These are phyloP conservation scores for Octodon degus DNA, from an alignment of 2,113 vertebrate species.

Conservation along the genomic window DNA sequence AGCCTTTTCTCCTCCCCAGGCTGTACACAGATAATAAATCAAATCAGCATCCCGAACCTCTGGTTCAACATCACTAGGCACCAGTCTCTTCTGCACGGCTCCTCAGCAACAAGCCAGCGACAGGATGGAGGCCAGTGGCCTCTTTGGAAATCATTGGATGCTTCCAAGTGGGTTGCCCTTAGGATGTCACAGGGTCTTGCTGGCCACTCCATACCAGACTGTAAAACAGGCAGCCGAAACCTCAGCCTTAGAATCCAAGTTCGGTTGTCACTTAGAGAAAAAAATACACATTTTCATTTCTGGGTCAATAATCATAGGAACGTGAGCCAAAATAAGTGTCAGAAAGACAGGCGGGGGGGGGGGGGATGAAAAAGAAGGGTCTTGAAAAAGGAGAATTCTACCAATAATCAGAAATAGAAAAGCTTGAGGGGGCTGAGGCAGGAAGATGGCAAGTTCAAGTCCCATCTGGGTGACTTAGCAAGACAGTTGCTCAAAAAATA, in stretches of 20 bases:
- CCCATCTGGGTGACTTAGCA: neutral
- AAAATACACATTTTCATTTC: conserved; percentile 66
- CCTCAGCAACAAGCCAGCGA: conserved; percentile 24
- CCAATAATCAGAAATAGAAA: conserved; percentile 63
- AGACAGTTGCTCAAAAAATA: neutral
- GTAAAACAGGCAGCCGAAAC: conserved; percentile 32
- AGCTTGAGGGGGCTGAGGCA: neutral
- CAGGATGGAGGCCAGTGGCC: neutral
- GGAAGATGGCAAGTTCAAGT: neutral
- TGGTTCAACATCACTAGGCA: conserved; percentile 58
- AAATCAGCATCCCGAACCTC: conserved; percentile 77
- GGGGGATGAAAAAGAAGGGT: neutral
- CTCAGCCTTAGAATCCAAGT: conserved; percentile 45
- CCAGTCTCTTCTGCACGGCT: conserved; percentile 6
- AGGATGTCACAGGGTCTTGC: conserved; percentile 23
- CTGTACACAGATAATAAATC: conserved; percentile 82
- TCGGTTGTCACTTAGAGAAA: conserved; percentile 48
- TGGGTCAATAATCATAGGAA: conserved; percentile 67
- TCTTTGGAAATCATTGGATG: conserved; percentile 48
- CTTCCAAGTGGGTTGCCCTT: conserved; percentile 17
- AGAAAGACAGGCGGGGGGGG: neutral
- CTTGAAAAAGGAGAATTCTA: neutral
- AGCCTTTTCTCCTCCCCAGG: conserved; percentile 78
- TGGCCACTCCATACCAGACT: conserved; percentile 48
- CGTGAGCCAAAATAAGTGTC: conserved; percentile 60